Evolutionary conservation across 2,113 vertebrate species (phyloP).

Genomic region (Glaucidium brasilianum): DNA sequence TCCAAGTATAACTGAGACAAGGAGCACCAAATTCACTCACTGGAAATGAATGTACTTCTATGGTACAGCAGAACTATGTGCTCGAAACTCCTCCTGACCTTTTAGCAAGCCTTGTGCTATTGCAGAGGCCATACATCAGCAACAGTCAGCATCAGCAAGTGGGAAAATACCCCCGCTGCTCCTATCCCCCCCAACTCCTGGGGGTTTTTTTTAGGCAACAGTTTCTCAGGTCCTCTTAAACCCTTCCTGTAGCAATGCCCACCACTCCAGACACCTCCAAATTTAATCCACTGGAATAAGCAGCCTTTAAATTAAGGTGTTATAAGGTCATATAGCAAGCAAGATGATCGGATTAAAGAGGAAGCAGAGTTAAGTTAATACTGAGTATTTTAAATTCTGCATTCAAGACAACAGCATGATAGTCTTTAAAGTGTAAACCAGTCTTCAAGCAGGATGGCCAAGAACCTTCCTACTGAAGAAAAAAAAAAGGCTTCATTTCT

Average conservation of each 20-base stretch:
- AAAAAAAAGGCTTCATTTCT: background rate
- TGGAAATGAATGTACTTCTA: background rate
- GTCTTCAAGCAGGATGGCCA: background rate
- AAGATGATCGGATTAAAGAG: constrained; percentile 61
- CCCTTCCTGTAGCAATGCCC: constrained; percentile 8
- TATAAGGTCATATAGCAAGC: constrained; percentile 60
- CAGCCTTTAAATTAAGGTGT: constrained; percentile 58
- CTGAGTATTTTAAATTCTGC: constrained; percentile 51
- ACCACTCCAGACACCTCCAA: constrained; percentile 44
- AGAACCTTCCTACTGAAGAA: background rate
- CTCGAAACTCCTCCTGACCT: background rate
- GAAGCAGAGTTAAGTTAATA: constrained; percentile 61
- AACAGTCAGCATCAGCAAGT: background rate
- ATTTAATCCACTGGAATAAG: constrained; percentile 65
- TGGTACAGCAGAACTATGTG: background rate
- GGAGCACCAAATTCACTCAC: background rate
- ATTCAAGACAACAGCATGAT: constrained; percentile 6
- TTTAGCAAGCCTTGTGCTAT: background rate
- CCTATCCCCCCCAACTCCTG: too few species aligned
- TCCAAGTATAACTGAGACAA: background rate
- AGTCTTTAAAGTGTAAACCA: background rate
- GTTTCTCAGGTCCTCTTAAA: background rate
- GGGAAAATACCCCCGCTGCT: background rate
- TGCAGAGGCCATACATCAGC: background rate
- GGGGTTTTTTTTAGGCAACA: background rate